Evolutionary conservation across 1,140 invertebrate genomes (phyloP).

Genomic region (Brachionus plicatilis): DNA sequence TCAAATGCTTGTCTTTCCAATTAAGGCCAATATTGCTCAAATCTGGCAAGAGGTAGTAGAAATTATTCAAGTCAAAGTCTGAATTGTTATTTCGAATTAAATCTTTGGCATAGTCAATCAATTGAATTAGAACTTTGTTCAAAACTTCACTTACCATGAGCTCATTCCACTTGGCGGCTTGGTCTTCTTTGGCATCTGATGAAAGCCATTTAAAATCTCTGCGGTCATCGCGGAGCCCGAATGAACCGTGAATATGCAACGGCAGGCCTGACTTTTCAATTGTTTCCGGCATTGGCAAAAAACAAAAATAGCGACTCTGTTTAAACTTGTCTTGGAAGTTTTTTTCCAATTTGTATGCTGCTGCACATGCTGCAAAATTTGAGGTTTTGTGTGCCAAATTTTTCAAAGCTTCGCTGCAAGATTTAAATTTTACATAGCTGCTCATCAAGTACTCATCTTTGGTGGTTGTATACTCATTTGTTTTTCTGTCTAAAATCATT

Average conservation of each 20-base stretch:
- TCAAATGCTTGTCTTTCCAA: slow-evolving; percentile 32
- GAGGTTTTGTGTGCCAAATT: neutral
- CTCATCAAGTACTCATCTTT: neutral
- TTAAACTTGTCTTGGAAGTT: neutral
- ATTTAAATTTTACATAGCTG: slow-evolving; percentile 17
- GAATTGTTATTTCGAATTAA: neutral
- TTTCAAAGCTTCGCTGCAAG: neutral
- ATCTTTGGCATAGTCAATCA: slow-evolving; percentile 38
- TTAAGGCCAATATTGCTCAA: neutral
- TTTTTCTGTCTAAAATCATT: neutral
- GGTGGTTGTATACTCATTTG: neutral
- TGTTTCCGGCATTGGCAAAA: slow-evolving; percentile 42
- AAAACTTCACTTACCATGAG: slow-evolving; percentile 41
- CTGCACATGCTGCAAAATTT: neutral
- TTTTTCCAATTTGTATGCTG: slow-evolving; percentile 15
- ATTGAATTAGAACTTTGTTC: slow-evolving; percentile 35
- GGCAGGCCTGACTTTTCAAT: slow-evolving; percentile 42
- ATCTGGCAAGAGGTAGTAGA: neutral
- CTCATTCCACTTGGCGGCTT: slow-evolving; percentile 25
- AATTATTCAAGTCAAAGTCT: neutral
- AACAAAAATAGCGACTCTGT: slow-evolving; percentile 41
- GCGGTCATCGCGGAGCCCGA: slow-evolving; percentile 43
- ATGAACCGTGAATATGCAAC: slow-evolving; percentile 43
- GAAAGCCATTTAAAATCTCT: slow-evolving; percentile 45
- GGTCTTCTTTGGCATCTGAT: slow-evolving; percentile 21